Evolutionary conservation across 2,797 vertebrate species (phyloP).

Genomic region (Sebastes trivittatus): DNA sequence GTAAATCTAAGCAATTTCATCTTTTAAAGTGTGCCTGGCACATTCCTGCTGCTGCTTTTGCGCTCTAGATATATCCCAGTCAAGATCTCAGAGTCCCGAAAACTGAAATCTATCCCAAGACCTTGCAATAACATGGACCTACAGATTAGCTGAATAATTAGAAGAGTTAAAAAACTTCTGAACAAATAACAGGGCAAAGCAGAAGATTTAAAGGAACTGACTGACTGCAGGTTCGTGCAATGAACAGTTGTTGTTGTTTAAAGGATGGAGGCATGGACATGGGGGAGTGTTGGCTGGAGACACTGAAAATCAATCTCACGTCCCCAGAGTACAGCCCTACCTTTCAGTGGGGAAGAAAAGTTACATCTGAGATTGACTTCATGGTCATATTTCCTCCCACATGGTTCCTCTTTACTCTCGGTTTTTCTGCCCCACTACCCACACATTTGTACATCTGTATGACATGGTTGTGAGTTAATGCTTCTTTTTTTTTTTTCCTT

Average conservation of each 20-base stretch:
- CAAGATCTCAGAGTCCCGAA: background rate
- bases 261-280: conserved; percentile 45
- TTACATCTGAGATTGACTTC: conserved; percentile 47
- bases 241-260: background rate
- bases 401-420: conserved; percentile 28
- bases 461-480: background rate
- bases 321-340: conserved; percentile 60
- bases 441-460: conserved; percentile 47
- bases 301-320: conserved; percentile 27
- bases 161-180: background rate
- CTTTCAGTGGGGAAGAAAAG: conserved; percentile 45
- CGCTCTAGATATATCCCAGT: background rate
- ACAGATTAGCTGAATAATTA: background rate
- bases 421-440: conserved; percentile 48
- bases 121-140: background rate
- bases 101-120: background rate
- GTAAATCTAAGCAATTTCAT: conserved; percentile 15
- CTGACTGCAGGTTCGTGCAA: background rate
- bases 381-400: conserved; percentile 64
- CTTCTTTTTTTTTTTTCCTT: background rate
- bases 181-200: background rate
- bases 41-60: conserved; percentile 13
- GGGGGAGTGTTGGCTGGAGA: conserved; percentile 43
- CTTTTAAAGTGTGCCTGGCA: conserved; percentile 7
- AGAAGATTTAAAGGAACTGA: background rate